These are phyloP conservation scores for Panurus biarmicus DNA, from an alignment of 2,113 vertebrate species.

Conservation along the genomic window DNA sequence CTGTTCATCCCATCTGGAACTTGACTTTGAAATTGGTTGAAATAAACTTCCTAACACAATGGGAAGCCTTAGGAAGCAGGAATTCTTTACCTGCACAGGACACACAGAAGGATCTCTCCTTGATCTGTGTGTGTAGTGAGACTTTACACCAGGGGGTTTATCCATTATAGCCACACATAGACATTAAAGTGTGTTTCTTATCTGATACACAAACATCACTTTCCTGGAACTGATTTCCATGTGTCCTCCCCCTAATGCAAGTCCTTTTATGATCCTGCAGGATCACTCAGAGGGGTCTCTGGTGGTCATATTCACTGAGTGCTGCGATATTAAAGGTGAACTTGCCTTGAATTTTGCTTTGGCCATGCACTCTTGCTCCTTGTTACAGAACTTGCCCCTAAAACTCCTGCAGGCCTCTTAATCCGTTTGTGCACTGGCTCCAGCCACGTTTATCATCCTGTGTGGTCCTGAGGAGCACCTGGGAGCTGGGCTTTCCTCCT, in stretches of 20 bases:
- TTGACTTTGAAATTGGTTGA: too few relatives aligned
- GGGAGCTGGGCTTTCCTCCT: not conserved
- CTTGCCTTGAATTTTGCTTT: not conserved
- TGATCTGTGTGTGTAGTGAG: too few relatives aligned
- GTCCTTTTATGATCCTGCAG: not conserved
- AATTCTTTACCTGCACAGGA: too few relatives aligned
- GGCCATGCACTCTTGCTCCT: not conserved
- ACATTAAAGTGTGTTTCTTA: fast-evolving
- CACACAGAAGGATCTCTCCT: not conserved
- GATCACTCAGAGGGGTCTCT: not conserved
- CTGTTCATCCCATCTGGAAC: too few relatives aligned
- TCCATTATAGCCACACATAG: too few relatives aligned
- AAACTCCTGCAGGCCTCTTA: not conserved
- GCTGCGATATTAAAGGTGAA: not conserved
- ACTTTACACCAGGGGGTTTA: not conserved
- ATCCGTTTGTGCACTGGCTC: not conserved
- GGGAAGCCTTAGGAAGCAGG: too few relatives aligned
- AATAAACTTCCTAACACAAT: too few relatives aligned
- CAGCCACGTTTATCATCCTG: not conserved
- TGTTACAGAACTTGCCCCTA: not conserved
- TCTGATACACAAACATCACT: not conserved
- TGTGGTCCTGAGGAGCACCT: not conserved
- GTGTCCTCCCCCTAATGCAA: not conserved
- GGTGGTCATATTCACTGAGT: not conserved
- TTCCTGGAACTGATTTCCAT: not conserved